A percentile compares a stretch with the other conserved stretches of the same genome.
Evolutionary conservation across 2,888 invertebrate genomes (phyloP).

Genomic region (Ceramica pisi): DNA sequence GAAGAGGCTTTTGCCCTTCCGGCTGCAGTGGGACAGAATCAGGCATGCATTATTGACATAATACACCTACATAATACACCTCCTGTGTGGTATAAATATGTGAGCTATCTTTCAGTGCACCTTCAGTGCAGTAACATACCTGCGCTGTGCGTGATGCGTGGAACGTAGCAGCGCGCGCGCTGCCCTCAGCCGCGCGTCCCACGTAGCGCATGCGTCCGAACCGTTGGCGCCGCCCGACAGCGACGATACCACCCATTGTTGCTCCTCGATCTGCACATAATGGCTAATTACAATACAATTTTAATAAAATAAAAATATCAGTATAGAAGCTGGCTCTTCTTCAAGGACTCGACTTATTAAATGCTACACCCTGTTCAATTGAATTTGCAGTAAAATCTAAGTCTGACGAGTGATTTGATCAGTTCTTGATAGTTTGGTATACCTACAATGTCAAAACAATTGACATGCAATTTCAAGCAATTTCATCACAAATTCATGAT

Average conservation of each 20-base stretch:
- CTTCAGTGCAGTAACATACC: conserved; percentile 68
- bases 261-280: conserved; percentile 82
- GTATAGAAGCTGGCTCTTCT: not conserved
- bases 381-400: not conserved
- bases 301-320: too few relatives aligned
- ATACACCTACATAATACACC: too few relatives aligned
- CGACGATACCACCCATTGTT: conserved; percentile 83
- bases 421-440: not conserved
- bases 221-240: conserved; percentile 71
- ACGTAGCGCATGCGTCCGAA: conserved; percentile 74
- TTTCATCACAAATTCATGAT: not conserved
- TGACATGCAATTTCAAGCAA: not conserved
- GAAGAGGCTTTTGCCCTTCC: not conserved
- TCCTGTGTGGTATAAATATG: not conserved
- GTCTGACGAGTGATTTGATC: not conserved
- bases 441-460: not conserved
- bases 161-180: conserved; percentile 77
- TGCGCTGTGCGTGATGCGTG: conserved; percentile 85
- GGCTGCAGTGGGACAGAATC: too few relatives aligned
- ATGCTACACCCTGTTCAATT: not conserved
- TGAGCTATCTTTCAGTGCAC: conserved; percentile 4
- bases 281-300: not conserved
- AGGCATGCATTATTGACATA: not conserved
- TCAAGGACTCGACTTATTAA: not conserved
- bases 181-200: conserved; percentile 80